A percentile compares a stretch with the other conserved stretches of the same genome.
These are phyloP conservation scores for Egretta garzetta DNA, from an alignment of 2,113 vertebrate genomes.

Conservation along the genomic window DNA sequence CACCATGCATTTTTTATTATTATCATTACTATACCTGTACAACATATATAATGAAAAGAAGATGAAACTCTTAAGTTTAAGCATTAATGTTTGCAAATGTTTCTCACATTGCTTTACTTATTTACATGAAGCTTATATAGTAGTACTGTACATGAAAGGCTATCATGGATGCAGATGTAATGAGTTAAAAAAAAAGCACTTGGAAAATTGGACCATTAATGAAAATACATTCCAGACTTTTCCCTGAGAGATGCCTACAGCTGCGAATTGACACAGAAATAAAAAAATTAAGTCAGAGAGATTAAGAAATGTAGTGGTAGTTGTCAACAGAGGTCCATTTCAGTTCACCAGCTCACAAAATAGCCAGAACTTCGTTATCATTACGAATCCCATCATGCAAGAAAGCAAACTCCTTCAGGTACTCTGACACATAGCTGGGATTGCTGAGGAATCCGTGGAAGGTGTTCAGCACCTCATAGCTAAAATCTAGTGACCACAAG, in stretches of 20 bases:
- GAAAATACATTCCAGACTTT: constrained; percentile 8
- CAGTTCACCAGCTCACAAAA: background rate
- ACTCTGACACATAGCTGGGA: background rate
- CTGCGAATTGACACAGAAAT: constrained; percentile 33
- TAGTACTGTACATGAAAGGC: background rate
- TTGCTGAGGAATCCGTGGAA: background rate
- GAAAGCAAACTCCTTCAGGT: background rate
- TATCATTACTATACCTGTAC: background rate
- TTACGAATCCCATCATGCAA: background rate
- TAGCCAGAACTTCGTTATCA: background rate
- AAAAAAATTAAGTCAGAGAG: background rate
- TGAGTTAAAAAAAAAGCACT: background rate
- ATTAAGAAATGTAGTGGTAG: background rate
- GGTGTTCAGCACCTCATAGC: background rate
- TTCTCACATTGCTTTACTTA: background rate
- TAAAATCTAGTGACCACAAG: background rate
- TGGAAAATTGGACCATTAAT: background rate
- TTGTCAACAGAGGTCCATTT: background rate
- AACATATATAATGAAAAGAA: background rate
- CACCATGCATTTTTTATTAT: background rate
- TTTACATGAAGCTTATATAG: background rate
- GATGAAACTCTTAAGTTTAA: background rate
- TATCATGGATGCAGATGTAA: background rate
- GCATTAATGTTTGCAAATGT: background rate
- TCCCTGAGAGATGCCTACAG: constrained; percentile 24